Evolutionary conservation across 23 tunicate genomes (phyloP), one percentile per base, ranked within the genome.

Genomic region (Clavelina lepadiformis): DNA sequence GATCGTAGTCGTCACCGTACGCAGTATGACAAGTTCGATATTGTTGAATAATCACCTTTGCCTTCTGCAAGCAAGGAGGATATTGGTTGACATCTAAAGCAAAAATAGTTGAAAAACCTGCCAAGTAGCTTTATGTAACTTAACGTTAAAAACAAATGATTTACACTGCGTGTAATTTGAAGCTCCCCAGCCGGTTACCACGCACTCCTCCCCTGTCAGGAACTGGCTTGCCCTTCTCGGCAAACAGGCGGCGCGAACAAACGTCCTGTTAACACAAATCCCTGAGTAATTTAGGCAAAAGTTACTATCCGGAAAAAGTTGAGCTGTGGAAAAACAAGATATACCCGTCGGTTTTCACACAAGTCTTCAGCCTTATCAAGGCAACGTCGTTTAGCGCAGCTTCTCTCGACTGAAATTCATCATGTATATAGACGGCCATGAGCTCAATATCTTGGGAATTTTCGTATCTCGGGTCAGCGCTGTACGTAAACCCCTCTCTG

Each of bases 111-210:
- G n/a, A n/a, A n/a, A n/a, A n/a, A n/a, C n/a, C n/a, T n/a, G n/a
- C n/a, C n/a, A n/a, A n/a, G n/a, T n/a, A n/a, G n/a, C n/a, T n/a
- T n/a, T n/a, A n/a, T n/a, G n/a, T n/a, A n/a, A n/a, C n/a, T n/a
- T n/a, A n/a, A n/a, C n/a, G n/a, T n/a, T n/a, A 41, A 41, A 11
- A 53, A 6, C 20, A 31, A 3, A 46, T 24, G 3, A 46, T 57
- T 66, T 66, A 66, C 72, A n/a, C 47, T 66, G 56, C 7, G 34
- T 46, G 5, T 46, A 15, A 13, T 66, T 26, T 22, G 72, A 20
- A 2, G 72, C 72, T 46, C 72, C 72, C 72, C 72, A 66, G 2
- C 72, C 72, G 31, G 72, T 46, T 7, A 66, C 22, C 4, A 36
- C 56, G 26, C 72, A 66, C 3, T 38, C 20, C 20, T n/a, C 47